Percentiles rank a stretch among this genome's conserved stretches.
Conservation (phyloP, 1,140 invertebrate species). For the Ips nitidus region DNA sequence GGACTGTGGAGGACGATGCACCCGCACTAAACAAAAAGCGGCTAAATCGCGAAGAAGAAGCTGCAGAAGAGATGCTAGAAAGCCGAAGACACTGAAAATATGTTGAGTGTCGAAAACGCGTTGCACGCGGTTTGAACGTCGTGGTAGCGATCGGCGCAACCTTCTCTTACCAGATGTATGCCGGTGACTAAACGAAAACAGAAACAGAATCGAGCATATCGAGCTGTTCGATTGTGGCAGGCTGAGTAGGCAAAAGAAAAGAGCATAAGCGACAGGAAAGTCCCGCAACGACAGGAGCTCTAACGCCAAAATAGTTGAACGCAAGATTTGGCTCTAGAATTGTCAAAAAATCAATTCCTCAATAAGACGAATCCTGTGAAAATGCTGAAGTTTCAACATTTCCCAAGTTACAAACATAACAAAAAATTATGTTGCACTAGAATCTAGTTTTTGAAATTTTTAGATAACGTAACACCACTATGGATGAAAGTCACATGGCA, state of each 20-base stretch:
- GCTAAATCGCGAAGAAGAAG: not conserved
- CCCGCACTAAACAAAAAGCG: not conserved
- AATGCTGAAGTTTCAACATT: no score
- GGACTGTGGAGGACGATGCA: not conserved
- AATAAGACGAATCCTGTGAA: no score
- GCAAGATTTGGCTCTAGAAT: no score
- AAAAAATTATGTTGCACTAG: no score
- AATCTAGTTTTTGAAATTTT: no score
- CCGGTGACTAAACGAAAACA: not conserved
- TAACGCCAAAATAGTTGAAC: not conserved
- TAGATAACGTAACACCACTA: no score
- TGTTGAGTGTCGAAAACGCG: conserved; percentile 1
- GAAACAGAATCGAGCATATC: not conserved
- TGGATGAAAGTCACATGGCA: no score
- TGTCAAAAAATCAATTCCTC: no score
- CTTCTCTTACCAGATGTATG: not conserved
- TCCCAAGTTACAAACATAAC: no score
- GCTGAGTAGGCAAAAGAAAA: not conserved
- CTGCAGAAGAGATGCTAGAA: not conserved
- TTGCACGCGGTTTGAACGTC: not conserved
- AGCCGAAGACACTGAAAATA: not conserved
- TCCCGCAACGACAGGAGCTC: not conserved
- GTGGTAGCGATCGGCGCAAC: not conserved
- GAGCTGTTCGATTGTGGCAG: not conserved
- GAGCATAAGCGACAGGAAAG: not conserved